Conservation (phyloP, 2,797 vertebrate genomes). For the Anableps anableps region DNA sequence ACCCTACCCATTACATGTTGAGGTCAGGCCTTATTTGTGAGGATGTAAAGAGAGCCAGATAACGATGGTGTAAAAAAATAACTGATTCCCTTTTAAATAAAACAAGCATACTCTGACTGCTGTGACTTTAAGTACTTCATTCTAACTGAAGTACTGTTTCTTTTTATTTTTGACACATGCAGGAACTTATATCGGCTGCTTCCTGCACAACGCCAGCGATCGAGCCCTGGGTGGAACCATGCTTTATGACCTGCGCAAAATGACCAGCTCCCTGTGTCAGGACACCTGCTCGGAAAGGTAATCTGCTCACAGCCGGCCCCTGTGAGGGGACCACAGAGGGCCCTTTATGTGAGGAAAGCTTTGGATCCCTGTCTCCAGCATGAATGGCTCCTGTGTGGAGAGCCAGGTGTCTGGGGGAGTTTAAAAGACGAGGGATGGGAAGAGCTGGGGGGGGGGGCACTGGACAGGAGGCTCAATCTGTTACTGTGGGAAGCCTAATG, state of each 20-base stretch:
- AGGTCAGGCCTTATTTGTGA: background rate
- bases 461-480: constrained; percentile 70
- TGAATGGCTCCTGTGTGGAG: constrained; percentile 78
- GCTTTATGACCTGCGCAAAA: constrained; percentile 95
- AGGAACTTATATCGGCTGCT: constrained; percentile 94
- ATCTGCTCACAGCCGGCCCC: constrained; percentile 35
- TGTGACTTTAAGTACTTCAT: background rate
- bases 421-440: constrained; percentile 62
- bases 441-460: constrained; percentile 26
- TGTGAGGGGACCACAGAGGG: constrained; percentile 60
- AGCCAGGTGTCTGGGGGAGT: constrained; percentile 79
- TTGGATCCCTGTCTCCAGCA: constrained; percentile 58
- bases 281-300: constrained; percentile 96
- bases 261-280: constrained; percentile 93
- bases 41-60: background rate
- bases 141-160: constrained; percentile 6
- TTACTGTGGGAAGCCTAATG: constrained; percentile 63
- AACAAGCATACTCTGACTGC: background rate
- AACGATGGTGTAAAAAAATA: background rate
- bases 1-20: background rate
- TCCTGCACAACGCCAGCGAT: constrained; percentile 85
- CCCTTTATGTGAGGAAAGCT: constrained; percentile 72
- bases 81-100: background rate
- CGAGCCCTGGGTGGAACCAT: constrained; percentile 90
- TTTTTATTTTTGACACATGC: constrained; percentile 1